Evolutionary conservation across 2,888 invertebrate species (phyloP), one percentile per base, ranked within the genome.

Genomic region (Icerya purchasi): DNA sequence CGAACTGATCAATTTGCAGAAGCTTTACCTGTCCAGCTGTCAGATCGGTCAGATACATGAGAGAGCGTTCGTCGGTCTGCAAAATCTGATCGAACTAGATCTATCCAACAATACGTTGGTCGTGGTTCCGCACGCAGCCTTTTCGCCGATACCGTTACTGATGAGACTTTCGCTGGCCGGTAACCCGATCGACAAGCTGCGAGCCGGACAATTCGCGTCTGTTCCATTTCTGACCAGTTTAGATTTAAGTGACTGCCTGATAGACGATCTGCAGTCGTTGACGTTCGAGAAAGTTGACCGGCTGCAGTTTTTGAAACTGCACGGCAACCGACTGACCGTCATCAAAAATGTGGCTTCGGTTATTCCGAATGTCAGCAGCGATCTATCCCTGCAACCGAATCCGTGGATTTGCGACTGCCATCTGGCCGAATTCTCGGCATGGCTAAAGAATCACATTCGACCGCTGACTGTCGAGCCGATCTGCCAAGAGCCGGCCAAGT

Each of bases 331-430:
- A 67, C 77, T 92, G 68, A 78, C 80, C 60, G 79, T 78, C 66
- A 78, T 88, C 67, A 77, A 79, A 68, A 84, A 83, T 57, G 76
- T 75, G 61, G 76, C 75, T 61, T 78, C 79, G 68, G 79, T 84
- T 66, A 75, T 86, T 58, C 86, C 87, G 18, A 81, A 81, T 63
- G 80, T 81, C 54, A 74, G 90, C 66, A 81, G 85, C 66, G 87
- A 86, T 61, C 79, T 90, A 61, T 82, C 85, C 67, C 74, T 91
- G 65, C 84, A 89, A 70, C 83, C 83, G 70, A 91, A 91, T 76
- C 83, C 84, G 64, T 91, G 90, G 91, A 78, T 80, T 66, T 91
- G 91, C 72, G 87, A 90, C 72, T 91, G 91, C 71, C 79, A 82
- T 66, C 75, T 91, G 68, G 74, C 83, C 65, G 82, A 84, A 67